Percentiles rank a stretch among this genome's conserved stretches.
Conservation (phyloP, 2,113 vertebrate species). For the Poeciliopsis turrubarensis region DNA sequence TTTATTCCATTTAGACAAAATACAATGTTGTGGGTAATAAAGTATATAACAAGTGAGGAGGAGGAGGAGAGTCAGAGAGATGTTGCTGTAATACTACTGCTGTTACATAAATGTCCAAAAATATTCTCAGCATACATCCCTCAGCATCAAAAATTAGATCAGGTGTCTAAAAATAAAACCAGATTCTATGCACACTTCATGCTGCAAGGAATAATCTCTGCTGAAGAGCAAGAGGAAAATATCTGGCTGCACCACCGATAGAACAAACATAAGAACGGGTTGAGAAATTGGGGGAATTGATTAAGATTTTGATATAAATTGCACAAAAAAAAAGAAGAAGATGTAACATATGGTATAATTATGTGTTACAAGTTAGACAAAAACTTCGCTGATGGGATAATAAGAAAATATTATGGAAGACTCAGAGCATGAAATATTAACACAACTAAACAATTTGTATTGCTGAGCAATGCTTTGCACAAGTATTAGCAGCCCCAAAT, state of each 20-base stretch:
- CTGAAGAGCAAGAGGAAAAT: slow-evolving; percentile 12
- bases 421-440: background rate
- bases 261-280: slow-evolving; percentile 1
- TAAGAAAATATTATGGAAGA: too few species aligned
- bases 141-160: slow-evolving; percentile 28
- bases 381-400: background rate
- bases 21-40: slow-evolving; percentile 50
- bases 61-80: slow-evolving; percentile 29
- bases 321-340: too few species aligned
- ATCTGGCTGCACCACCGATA: background rate
- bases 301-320: background rate
- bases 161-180: slow-evolving; percentile 42
- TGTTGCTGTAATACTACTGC: slow-evolving; percentile 6
- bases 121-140: slow-evolving; percentile 13
- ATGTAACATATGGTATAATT: background rate
- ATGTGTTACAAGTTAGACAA: background rate
- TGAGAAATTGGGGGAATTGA: slow-evolving; percentile 14
- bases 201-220: slow-evolving; percentile 25
- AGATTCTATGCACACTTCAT: slow-evolving; percentile 15
- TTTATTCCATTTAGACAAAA: slow-evolving; percentile 56
- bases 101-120: slow-evolving; percentile 32
- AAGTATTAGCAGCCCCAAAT: background rate
- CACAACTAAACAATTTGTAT: background rate
- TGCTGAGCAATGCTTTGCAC: background rate
- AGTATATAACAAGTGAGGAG: slow-evolving; percentile 11